A percentile compares a stretch with the other conserved stretches of the same genome.
phyloP scores from a whole-genome alignment of 2,113 vertebrate species.

The Cyanoramphus novaezelandiae region DNA sequence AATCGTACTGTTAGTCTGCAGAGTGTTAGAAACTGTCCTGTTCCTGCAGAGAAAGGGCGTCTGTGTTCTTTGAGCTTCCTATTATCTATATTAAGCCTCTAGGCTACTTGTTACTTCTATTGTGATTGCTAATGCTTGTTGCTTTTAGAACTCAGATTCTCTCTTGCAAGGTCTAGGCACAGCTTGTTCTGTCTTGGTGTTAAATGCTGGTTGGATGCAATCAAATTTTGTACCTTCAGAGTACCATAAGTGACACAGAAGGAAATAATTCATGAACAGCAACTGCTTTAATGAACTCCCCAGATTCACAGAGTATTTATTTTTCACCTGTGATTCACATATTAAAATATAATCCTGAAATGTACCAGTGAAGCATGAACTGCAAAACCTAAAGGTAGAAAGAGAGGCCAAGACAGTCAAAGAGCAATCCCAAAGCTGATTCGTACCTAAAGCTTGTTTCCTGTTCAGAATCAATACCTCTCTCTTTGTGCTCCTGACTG shows the following conservation, averaged over 20 bases:
- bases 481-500: background rate
- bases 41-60: background rate
- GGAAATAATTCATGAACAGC: conserved; percentile 25
- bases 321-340: background rate
- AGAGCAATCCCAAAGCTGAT: background rate
- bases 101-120: conserved; percentile 40
- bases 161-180: background rate
- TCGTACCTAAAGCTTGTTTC: background rate
- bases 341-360: conserved; percentile 1
- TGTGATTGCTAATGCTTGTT: conserved; percentile 21
- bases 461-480: background rate
- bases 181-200: background rate
- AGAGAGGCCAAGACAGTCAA: background rate
- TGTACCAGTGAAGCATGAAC: background rate
- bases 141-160: background rate
- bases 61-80: conserved; percentile 14
- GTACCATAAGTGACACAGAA: background rate
- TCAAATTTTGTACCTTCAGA: conserved; percentile 45
- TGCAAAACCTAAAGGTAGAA: background rate
- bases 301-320: background rate
- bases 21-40: background rate
- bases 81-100: conserved; percentile 40
- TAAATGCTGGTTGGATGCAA: background rate
- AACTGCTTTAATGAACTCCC: conserved; percentile 28
- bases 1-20: background rate